Percentiles rank a stretch among this genome's conserved stretches.
phyloP scores from a whole-genome alignment of 2,113 vertebrate species.

The Neolamprologus toae region DNA sequence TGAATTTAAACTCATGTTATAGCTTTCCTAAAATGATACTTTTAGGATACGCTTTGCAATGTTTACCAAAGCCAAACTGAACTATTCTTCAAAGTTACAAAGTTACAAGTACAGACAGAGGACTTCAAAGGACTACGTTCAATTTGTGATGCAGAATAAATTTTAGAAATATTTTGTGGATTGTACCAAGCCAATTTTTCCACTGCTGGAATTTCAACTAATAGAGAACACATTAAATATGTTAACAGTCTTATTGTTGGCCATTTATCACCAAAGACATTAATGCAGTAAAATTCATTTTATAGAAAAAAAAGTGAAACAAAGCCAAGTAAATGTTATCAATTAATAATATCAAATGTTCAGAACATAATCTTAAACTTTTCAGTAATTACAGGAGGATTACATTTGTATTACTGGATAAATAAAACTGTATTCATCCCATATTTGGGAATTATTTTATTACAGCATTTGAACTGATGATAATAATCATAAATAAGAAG shows the following conservation, averaged over 20 bases:
- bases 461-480: neutral
- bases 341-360: neutral
- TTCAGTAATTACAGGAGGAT: neutral
- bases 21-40: neutral
- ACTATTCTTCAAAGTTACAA: neutral
- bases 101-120: neutral
- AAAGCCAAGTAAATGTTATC: neutral
- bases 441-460: neutral
- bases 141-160: neutral
- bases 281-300: neutral
- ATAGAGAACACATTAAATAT: neutral
- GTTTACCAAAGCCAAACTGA: neutral
- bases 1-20: neutral
- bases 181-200: neutral
- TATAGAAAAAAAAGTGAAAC: neutral
- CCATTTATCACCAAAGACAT: neutral
- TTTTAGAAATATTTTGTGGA: neutral
- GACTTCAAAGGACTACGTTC: neutral
- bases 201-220: neutral
- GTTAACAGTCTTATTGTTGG: neutral
- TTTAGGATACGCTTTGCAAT: neutral
- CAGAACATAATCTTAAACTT: neutral
- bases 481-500: neutral
- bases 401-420: neutral
- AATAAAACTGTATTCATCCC: neutral